These are phyloP conservation scores for Palythoa grandiflora DNA, from an alignment of 92 coral and sea anemone species.

Conservation along the genomic window DNA sequence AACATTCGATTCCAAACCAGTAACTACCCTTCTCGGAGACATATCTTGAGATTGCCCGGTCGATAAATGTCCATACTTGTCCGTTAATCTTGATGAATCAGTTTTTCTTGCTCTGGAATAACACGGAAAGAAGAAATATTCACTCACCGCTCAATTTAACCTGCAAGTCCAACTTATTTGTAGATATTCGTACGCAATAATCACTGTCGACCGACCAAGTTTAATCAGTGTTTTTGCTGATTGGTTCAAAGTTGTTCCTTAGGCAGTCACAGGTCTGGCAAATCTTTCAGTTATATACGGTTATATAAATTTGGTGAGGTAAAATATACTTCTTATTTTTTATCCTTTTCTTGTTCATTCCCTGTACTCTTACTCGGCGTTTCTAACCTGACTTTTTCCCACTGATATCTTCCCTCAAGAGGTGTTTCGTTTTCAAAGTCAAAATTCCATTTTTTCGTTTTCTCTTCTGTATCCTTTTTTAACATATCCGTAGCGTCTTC, in stretches of 20 bases:
- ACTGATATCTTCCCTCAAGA: constrained; percentile 60
- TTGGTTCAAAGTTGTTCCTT: neutral
- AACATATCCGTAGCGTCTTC: constrained; percentile 39
- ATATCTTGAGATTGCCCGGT: too few species aligned
- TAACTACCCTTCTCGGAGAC: too few species aligned
- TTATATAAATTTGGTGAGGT: neutral
- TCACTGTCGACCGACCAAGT: neutral
- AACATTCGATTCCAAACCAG: too few species aligned
- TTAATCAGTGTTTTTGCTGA: neutral
- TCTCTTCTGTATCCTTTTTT: constrained; percentile 62
- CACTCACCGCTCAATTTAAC: too few species aligned
- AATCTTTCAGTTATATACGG: neutral
- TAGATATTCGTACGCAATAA: neutral
- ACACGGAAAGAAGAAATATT: too few species aligned
- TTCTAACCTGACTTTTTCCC: constrained; percentile 51
- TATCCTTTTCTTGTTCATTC: neutral
- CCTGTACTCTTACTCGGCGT: neutral
- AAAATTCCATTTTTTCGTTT: constrained; percentile 72
- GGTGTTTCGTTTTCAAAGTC: constrained; percentile 73
- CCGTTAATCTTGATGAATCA: too few species aligned
- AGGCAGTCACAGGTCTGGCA: neutral
- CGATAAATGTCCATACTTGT: too few species aligned
- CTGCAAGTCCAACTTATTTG: neutral
- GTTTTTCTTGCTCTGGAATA: too few species aligned
- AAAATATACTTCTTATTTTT: too few species aligned